Evolutionary conservation across 2,797 vertebrate species (phyloP), one percentile per base, ranked within the genome.

Genomic region (Thamnophis elegans): DNA sequence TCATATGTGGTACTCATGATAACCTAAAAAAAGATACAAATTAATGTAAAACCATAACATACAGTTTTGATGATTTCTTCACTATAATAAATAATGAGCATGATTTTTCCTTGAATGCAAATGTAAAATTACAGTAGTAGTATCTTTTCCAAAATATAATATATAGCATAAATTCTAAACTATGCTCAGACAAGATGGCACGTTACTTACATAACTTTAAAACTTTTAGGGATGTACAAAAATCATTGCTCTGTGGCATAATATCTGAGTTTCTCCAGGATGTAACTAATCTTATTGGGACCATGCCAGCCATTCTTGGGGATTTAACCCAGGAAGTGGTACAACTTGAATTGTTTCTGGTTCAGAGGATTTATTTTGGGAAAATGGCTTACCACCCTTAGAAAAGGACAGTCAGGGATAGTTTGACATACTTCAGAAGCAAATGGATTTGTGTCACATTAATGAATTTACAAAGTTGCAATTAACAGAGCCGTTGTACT

Each of bases 1-100:
- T 87, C 90, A 96, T n/a, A 93, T 96, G 93, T 95, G 96, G 96
- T 90, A 25, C 96, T 96, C 96, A 12, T 73, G 93, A 94, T 87
- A 95, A 97, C 95, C 98, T 98, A 95, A 93, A 86, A 93, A 18
- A 51, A 93, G 32, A 1, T 2, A 32, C 86, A n/a, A 92, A 88
- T 85, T 87, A 93, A 22, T 42, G 2, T 6, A 91, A 60, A 59
- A 0, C 3, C 10, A 54, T 14, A 65, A 0, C 3, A 87, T 1
- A 18, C 6, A 47, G 11, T 42, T 93, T 42, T 85, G 32, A 88
- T 88, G 32, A 88, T 10, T 91, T 58, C 13, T 60, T 65, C 53
- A 62, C 14, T 28, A 14, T 51, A 12, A 88, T 22, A 73, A 88
- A 88, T n/a, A 60, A 87, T 58, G 32, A 47, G 51, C 0, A 22